Percentiles rank a stretch among this genome's conserved stretches.
Evolutionary conservation across 2,113 vertebrate genomes (phyloP).

Genomic region (Cololabis saira): DNA sequence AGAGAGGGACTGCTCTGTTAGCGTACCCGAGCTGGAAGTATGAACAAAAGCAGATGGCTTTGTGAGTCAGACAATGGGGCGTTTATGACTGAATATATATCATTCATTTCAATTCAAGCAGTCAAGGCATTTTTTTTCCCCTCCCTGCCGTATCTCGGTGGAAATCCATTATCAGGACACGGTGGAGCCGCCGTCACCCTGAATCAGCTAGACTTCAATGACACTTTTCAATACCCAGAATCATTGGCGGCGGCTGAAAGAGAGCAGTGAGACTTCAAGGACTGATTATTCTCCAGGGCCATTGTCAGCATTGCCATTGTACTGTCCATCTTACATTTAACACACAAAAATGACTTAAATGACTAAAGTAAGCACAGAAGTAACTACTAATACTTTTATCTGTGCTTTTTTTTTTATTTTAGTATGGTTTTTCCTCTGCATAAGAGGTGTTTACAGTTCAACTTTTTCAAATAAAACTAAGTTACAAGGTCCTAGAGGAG

Average conservation of each 20-base stretch:
- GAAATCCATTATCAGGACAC: conserved; percentile 35
- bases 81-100: conserved; percentile 59
- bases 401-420: too few relatives aligned
- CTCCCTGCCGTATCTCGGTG: conserved; percentile 32
- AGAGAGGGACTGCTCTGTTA: conserved; percentile 56
- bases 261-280: not conserved
- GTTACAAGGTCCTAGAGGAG: conserved; percentile 1
- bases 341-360: not conserved
- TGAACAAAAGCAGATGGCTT: conserved; percentile 79
- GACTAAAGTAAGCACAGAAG: not conserved
- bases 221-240: conserved; percentile 32
- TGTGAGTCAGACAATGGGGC: conserved; percentile 69
- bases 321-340: conserved; percentile 1
- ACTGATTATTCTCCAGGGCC: conserved; percentile 7
- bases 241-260: conserved; percentile 35
- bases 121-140: conserved; percentile 26
- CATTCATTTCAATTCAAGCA: conserved; percentile 53
- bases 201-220: conserved; percentile 52
- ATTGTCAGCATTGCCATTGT: not conserved
- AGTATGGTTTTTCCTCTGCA: too few relatives aligned
- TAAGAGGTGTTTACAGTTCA: not conserved
- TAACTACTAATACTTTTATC: not conserved
- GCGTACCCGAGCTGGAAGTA: conserved; percentile 74
- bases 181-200: conserved; percentile 37
- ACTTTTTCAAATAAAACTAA: conserved; percentile 24